Conservation (phyloP, 2,113 vertebrate genomes). For the Anhinga anhinga region DNA sequence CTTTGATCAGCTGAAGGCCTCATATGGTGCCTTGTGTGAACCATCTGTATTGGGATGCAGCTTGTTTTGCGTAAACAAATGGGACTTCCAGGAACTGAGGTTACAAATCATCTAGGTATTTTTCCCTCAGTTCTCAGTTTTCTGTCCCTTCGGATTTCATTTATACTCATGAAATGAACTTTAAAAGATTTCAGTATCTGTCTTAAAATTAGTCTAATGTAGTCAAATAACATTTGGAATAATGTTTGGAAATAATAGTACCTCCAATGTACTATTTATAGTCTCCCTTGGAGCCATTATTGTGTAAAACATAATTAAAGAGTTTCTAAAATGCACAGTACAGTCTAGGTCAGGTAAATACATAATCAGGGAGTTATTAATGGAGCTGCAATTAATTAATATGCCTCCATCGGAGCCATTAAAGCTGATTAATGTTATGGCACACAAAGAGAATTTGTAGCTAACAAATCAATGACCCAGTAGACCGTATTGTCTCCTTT, state of each 20-base stretch:
- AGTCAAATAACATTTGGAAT: not conserved
- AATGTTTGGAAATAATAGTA: not conserved
- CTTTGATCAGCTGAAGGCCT: not conserved
- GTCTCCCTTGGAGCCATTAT: not conserved
- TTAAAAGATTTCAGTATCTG: not conserved
- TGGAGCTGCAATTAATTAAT: conserved; percentile 70
- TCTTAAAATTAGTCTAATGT: not conserved
- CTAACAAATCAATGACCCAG: conserved; percentile 70
- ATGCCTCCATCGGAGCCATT: conserved; percentile 54
- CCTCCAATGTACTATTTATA: conserved; percentile 36
- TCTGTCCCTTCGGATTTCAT: not conserved
- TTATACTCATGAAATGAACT: not conserved
- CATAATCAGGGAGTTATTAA: conserved; percentile 71
- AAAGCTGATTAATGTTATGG: conserved; percentile 71
- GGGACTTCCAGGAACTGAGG: not conserved
- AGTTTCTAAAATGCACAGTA: conserved; percentile 45
- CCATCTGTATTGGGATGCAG: not conserved
- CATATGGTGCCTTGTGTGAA: not conserved
- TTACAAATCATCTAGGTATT: not conserved
- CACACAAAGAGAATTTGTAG: conserved; percentile 62
- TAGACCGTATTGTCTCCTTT: conserved; percentile 54
- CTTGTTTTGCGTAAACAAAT: not conserved
- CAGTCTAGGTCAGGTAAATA: conserved; percentile 70
- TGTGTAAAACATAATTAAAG: conserved; percentile 61
- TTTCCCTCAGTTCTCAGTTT: not conserved